Evolutionary conservation across 1,140 invertebrate species (phyloP), one percentile per base, ranked within the genome.

Genomic region (Cyrtorhinus lividipennis): DNA sequence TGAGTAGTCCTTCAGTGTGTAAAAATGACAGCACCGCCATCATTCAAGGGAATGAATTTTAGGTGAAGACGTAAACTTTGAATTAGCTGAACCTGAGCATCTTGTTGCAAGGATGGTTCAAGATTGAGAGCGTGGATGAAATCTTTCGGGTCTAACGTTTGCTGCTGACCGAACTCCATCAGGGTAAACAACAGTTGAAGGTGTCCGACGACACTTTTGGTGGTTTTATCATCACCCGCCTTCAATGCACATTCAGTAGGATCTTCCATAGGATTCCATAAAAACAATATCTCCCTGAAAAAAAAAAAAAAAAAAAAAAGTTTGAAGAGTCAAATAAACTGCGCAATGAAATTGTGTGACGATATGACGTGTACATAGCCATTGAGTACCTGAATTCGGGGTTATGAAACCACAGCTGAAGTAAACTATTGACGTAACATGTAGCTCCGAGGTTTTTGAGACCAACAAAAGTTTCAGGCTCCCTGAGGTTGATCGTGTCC

Each of bases 391-490:
- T 78, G 68, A 86, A 80, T 30, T 75, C 74, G 66, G 78, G 76
- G 71, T 85, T 86, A 67, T 86, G 83, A 73, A 83, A 86, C 83
- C 83, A 86, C 24, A 86, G 74, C 74, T 87, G 84, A 44, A 87
- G 76, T 64, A 85, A 78, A 67, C 83, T 83, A 72, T 87, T 87
- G 5, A 86, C 81, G 70, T 87, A 87, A 73, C 84, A 87, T 10
- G 85, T 87, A 18, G 83, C 83, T 46, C 85, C 84, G 59, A 86
- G 72, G 76, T 87, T 87, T 71, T 81, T 81, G 56, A 87, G 71
- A 15, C 85, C 85, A 44, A 82, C 82, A 75, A 78, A 79, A 56
- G 76, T 72, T 0, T 73, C 74, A 23, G 73, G 73, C 62, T 74
- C 71, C 18, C 79, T 69, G 27, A 78, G 69, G 70, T 81, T 79